phyloP scores from a whole-genome alignment of 2,797 vertebrate species.

The Sebastiscus albofasciatus region DNA sequence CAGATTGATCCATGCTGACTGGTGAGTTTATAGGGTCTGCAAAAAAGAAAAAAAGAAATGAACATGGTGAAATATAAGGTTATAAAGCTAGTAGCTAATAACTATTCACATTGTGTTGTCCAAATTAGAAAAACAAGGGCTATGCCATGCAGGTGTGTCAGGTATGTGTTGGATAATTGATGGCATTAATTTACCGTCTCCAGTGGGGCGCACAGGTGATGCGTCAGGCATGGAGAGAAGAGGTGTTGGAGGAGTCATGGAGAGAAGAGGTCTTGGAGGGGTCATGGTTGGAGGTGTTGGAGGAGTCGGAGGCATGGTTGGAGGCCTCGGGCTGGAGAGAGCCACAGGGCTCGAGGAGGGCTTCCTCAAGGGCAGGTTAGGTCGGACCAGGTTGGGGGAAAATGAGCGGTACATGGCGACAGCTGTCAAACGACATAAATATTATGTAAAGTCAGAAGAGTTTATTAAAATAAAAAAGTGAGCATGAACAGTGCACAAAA shows the following conservation, averaged over 20 bases:
- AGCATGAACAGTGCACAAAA: accelerated
- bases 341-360: slow-evolving; percentile 54
- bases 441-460: not conserved
- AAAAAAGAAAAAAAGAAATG: not conserved
- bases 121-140: not conserved
- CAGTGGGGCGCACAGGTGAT: not conserved
- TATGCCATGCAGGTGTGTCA: no score
- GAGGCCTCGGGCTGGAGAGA: not conserved
- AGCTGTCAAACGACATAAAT: not conserved
- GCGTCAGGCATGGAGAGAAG: not conserved
- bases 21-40: slow-evolving; percentile 6
- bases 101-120: not conserved
- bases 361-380: slow-evolving; percentile 78
- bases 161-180: not conserved
- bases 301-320: no score
- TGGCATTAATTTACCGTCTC: slow-evolving; percentile 38
- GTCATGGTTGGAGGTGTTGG: not conserved
- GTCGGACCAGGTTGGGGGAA: slow-evolving; percentile 35
- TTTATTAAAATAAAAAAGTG: no score
- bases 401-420: slow-evolving; percentile 40
- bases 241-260: not conserved
- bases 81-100: no score
- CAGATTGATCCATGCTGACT: not conserved
- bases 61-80: not conserved
- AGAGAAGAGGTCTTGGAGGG: no score